phyloP scores from a whole-genome alignment of 2,113 vertebrate species.

The Felis chaus region DNA sequence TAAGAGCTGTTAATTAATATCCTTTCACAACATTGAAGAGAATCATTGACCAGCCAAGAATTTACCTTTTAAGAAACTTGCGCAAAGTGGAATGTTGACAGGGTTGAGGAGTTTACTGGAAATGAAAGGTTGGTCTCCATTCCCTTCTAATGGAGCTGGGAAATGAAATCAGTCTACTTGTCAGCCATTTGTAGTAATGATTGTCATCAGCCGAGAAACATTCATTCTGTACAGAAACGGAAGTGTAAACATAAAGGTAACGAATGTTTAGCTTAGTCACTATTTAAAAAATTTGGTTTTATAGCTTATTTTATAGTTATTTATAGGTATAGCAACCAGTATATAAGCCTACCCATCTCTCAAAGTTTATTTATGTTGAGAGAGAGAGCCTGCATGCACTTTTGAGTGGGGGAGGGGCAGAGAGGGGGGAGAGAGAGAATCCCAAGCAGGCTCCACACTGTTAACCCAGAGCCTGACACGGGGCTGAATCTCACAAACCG shows the following conservation, averaged over 20 bases:
- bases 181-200: background rate
- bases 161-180: background rate
- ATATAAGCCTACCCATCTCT: no score
- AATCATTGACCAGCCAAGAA: background rate
- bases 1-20: constrained; percentile 51
- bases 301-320: no score
- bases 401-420: no score
- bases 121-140: constrained; percentile 19
- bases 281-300: constrained; percentile 25
- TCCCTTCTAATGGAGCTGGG: background rate
- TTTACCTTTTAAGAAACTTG: constrained; percentile 41
- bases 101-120: background rate
- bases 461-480: no score
- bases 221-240: background rate
- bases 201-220: constrained; percentile 12
- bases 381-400: no score
- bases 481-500: no score
- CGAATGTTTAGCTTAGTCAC: background rate
- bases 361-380: no score
- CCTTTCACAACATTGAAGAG: constrained; percentile 24
- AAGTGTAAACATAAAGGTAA: constrained; percentile 9
- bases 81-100: background rate
- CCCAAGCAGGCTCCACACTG: no score
- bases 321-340: no score
- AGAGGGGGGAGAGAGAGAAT: no score